These are phyloP conservation scores for Onychomys arenicola DNA, from an alignment of 2,797 vertebrate genomes.

Conservation along the genomic window DNA sequence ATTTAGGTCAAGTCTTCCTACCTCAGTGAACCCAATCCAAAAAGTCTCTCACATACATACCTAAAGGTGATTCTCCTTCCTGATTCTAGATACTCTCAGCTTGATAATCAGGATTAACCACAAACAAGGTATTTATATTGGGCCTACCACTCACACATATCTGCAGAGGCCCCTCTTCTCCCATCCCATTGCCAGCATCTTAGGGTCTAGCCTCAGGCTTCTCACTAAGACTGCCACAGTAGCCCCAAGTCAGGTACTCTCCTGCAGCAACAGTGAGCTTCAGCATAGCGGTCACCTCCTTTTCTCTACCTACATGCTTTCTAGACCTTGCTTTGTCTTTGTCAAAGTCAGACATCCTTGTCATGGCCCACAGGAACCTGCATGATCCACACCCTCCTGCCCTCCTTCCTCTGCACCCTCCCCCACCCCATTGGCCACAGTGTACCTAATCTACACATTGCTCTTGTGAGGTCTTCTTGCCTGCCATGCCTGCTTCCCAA, in stretches of 20 bases:
- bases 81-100: not conserved
- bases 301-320: not conserved
- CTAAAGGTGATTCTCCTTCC: not conserved
- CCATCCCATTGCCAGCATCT: not conserved
- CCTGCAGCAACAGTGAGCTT: not conserved
- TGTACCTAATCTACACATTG: not conserved
- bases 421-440: not conserved
- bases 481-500: not conserved
- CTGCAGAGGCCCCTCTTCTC: not conserved
- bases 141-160: not conserved
- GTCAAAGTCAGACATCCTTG: not conserved
- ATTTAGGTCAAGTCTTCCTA: not conserved
- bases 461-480: not conserved
- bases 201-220: not conserved
- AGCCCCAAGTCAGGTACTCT: not conserved
- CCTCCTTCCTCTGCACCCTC: rapidly evolving
- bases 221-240: too few species aligned
- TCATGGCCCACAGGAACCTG: not conserved
- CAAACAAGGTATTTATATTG: not conserved
- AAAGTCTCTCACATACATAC: not conserved
- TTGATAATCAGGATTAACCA: not conserved
- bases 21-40: not conserved
- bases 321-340: not conserved
- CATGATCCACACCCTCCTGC: not conserved
- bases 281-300: not conserved